Evolutionary conservation across 2,113 vertebrate genomes (phyloP), one percentile per base, ranked within the genome.

Genomic region (Carassius gibelio): DNA sequence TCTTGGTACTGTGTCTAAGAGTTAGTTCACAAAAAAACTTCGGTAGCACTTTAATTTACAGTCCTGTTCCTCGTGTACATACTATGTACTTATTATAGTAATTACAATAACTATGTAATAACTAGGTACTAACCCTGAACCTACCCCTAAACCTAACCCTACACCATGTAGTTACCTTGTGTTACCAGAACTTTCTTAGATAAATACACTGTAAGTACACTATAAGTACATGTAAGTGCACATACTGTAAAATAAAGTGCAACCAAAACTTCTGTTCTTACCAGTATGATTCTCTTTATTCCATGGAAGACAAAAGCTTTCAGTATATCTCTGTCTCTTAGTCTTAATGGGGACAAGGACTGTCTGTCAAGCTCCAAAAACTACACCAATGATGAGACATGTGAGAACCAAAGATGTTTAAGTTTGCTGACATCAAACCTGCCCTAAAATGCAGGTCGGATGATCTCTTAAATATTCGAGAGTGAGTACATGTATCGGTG

Each of bases 1-100:
- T 81, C 9, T 36, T 68, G 3, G 66, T 7, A 19, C 36, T 68
- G 21, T 83, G 21, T 83, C 21, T 86, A 50, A 50, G 72, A 8
- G 13, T 8, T 19, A 68, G 30, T 68, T 68, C 6, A 3, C 64
- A 15, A 15, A 68, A 68, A 26, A 26, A 26, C 26, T 26, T 26
- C 26, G 26, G 26, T 26, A 26, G 26, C 26, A 26, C 26, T 26
- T 26, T 26, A 26, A 1, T 26, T 26, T 26, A 26, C 26, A 26
- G 26, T 26, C 26, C 26, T 26, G 26, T 26, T 26, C 26, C 26
- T 1, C 26, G 1, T 26, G 0, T 26, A 26, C 26, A 26, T 26
- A 26, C 26, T 26, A 26, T 26, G 26, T 26, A 26, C 26, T 26
- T 26, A 26, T 26, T 26, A 26, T 26, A 26, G 26, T 26, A 26